Percentiles rank a stretch among this genome's conserved stretches.
These are phyloP conservation scores for Cynodonichthys magdalenae DNA, from an alignment of 2,797 vertebrate species.

Conservation along the genomic window DNA sequence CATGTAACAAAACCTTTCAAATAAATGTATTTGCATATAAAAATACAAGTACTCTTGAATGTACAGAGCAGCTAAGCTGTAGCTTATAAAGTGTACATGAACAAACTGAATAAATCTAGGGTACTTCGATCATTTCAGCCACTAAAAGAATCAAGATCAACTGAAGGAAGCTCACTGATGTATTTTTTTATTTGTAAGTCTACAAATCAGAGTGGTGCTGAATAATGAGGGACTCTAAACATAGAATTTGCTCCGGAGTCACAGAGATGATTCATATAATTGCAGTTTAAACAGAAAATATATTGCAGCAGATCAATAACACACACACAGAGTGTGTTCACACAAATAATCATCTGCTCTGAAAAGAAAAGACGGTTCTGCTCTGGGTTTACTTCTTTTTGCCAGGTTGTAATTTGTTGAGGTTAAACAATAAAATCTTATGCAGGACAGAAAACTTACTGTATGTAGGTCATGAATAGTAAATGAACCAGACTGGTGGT, in stretches of 20 bases:
- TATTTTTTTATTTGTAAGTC: too few relatives aligned
- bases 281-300: not conserved
- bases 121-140: too few relatives aligned
- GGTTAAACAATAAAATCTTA: too few relatives aligned
- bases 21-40: not conserved
- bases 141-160: too few relatives aligned
- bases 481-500: not conserved
- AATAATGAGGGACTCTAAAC: not conserved
- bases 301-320: constrained; percentile 1
- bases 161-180: too few relatives aligned
- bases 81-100: too few relatives aligned
- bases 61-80: too few relatives aligned
- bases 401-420: too few relatives aligned
- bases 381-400: not conserved
- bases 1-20: not conserved
- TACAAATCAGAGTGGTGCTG: not conserved
- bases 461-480: not conserved
- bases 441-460: too few relatives aligned
- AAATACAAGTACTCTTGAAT: too few relatives aligned
- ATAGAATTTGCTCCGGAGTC: not conserved
- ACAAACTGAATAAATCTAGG: too few relatives aligned
- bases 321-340: not conserved
- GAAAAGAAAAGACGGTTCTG: not conserved
- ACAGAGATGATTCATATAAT: constrained; percentile 3
- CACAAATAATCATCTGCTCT: not conserved